Percentiles rank a stretch among this genome's conserved stretches.
Conservation (phyloP, 2,113 vertebrate species). For the Okapia johnstoni region DNA sequence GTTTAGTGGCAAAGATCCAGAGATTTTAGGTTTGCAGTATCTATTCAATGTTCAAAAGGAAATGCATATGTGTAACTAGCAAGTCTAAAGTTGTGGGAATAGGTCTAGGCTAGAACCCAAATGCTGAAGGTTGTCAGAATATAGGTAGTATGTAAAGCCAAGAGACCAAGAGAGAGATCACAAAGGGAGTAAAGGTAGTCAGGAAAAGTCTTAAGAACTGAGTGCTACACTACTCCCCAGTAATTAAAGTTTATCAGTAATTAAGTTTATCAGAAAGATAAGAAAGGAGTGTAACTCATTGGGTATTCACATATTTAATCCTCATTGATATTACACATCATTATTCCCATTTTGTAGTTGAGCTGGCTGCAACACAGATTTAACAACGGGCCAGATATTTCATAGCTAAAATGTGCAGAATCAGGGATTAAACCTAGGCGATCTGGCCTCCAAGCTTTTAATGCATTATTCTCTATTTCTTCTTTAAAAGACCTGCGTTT, state of each 20-base stretch:
- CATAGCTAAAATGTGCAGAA: neutral
- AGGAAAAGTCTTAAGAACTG: neutral
- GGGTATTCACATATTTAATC: neutral
- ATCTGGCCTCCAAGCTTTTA: neutral
- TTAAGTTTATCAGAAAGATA: neutral
- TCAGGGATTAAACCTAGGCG: neutral
- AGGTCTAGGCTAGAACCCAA: neutral
- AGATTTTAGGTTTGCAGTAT: neutral
- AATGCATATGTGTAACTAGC: neutral
- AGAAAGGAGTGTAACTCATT: neutral
- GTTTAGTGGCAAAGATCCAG: neutral
- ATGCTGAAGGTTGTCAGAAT: neutral
- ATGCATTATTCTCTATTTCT: neutral
- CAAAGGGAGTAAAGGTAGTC: neutral
- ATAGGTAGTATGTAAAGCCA: neutral
- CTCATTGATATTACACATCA: neutral
- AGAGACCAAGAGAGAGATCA: neutral
- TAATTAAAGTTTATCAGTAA: neutral
- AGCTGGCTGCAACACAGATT: neutral
- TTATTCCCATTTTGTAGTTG: constrained; percentile 13
- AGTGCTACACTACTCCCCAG: neutral
- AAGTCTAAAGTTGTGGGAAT: neutral
- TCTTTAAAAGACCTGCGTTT: neutral
- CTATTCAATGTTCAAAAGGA: constrained; percentile 5
- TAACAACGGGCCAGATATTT: neutral